Evolutionary conservation across 2,113 vertebrate species (phyloP), one percentile per base, ranked within the genome.

Genomic region (Mugil cephalus): DNA sequence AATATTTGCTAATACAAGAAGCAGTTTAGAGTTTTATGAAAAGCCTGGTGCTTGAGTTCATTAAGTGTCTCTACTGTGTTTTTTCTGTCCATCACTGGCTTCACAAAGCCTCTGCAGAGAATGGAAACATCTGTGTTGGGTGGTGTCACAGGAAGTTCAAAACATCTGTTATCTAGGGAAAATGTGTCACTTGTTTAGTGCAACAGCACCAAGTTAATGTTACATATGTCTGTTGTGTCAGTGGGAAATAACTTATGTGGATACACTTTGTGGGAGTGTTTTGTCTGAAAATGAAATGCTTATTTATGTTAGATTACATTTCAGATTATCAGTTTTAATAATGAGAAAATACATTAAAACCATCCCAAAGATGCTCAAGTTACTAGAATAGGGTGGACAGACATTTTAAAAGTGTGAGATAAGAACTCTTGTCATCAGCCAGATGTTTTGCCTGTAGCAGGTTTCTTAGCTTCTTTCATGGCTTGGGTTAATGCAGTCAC

Each of bases 131-230:
- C 40, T 77, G 39, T 42, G 42, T 30, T 36, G 2, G 40, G 34
- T 21, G 48, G 21, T 67, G 69, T 63, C 67, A 62, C 14, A 14
- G 18, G 12, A 62, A 68, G 50, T 58, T 69, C 11, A 78, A 51
- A 24, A 39, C n/a, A n/a, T n/a, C n/a, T n/a, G n/a, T n/a, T 30
- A 51, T 24, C 1, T 36, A 48, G n/a, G 59, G 39, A 46, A 54
- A 69, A 53, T 24, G 8, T 17, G 6, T 19, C 1, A 0, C 14
- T 19, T 24, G 21, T 59, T 69, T n/a, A 18, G 15, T 1, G 21
- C 18, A 52, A 5, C 40, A 46, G 38, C 18, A 18, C 53, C 58
- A 46, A 40, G 38, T 38, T 48, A 6, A 24, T 30, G 24, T 30
- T 30, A 30, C 24, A 30, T 3, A 30, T 30, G 24, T 30, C 3